A percentile compares a stretch with the other conserved stretches of the same genome.
Conservation (phyloP, 2,888 invertebrate genomes). For the Pocota personata region DNA sequence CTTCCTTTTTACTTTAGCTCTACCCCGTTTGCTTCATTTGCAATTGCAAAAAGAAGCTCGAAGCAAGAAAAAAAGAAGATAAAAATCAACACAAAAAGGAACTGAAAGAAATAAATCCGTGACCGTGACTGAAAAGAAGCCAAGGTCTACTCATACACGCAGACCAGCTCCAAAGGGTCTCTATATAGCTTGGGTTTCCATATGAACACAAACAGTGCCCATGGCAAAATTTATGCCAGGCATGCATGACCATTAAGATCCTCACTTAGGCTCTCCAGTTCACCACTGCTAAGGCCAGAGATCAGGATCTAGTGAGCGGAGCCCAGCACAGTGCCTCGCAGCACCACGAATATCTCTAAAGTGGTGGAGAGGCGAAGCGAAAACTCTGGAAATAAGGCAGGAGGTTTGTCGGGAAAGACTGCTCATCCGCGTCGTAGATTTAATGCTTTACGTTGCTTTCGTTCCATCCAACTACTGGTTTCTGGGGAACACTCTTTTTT, state of each 20-base stretch:
- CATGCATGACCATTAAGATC: slow-evolving; percentile 72
- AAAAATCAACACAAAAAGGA: slow-evolving; percentile 52
- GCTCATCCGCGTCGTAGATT: slow-evolving; percentile 42
- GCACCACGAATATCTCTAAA: background rate
- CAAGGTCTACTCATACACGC: slow-evolving; percentile 63
- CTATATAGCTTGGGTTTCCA: background rate
- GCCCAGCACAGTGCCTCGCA: no score
- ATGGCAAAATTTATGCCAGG: slow-evolving; percentile 57
- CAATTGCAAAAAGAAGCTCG: slow-evolving; percentile 51
- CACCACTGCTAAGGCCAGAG: slow-evolving; percentile 51
- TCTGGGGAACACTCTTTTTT: background rate
- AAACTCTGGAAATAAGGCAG: slow-evolving; percentile 80
- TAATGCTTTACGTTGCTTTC: background rate
- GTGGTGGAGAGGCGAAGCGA: background rate
- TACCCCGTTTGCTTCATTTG: slow-evolving; percentile 25
- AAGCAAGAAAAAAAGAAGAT: slow-evolving; percentile 38
- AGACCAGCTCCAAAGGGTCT: slow-evolving; percentile 9
- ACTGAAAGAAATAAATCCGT: slow-evolving; percentile 47
- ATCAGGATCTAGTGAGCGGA: slow-evolving; percentile 63
- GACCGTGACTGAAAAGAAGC: slow-evolving; percentile 73
- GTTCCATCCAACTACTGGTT: background rate
- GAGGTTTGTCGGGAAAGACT: slow-evolving; percentile 80
- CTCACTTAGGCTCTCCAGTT: slow-evolving; percentile 44
- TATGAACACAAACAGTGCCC: slow-evolving; percentile 19
- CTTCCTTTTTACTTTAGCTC: slow-evolving; percentile 49